Conservation (phyloP, 2,113 vertebrate species). For the Catagonus wagneri region DNA sequence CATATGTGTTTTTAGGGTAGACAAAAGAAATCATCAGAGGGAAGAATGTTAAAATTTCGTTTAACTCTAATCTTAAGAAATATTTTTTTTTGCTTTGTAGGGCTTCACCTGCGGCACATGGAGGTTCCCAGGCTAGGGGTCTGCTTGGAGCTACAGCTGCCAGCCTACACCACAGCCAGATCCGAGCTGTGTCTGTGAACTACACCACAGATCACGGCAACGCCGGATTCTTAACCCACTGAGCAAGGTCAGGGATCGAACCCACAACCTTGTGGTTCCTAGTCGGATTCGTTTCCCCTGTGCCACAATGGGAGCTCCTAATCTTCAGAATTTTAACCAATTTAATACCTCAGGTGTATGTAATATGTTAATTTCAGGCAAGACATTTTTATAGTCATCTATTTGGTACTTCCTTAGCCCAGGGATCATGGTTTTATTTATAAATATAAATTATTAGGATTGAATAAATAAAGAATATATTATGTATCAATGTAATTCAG, state of each 20-base stretch:
- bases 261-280: too few species aligned
- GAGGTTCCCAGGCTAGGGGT: too few species aligned
- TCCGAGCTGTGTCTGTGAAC: too few species aligned
- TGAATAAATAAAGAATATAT: conserved; percentile 1
- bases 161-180: too few species aligned
- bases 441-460: background rate
- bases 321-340: conserved; percentile 25
- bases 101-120: too few species aligned
- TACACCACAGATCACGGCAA: too few species aligned
- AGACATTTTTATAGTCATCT: background rate
- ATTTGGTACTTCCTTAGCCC: conserved; percentile 12
- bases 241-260: too few species aligned
- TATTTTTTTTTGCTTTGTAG: too few species aligned
- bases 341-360: conserved; percentile 20
- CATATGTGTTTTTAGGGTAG: background rate
- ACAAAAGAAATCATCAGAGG: background rate
- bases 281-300: too few species aligned
- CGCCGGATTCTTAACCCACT: too few species aligned
- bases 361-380: conserved; percentile 47
- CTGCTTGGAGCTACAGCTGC: too few species aligned
- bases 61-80: conserved; percentile 29
- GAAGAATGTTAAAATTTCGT: background rate
- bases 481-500: conserved; percentile 9
- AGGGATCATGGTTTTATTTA: conserved; percentile 23
- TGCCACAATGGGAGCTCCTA: too few species aligned